These are phyloP conservation scores for Rhagoletis pomonella DNA, from an alignment of 1,140 invertebrate species.

Conservation along the genomic window DNA sequence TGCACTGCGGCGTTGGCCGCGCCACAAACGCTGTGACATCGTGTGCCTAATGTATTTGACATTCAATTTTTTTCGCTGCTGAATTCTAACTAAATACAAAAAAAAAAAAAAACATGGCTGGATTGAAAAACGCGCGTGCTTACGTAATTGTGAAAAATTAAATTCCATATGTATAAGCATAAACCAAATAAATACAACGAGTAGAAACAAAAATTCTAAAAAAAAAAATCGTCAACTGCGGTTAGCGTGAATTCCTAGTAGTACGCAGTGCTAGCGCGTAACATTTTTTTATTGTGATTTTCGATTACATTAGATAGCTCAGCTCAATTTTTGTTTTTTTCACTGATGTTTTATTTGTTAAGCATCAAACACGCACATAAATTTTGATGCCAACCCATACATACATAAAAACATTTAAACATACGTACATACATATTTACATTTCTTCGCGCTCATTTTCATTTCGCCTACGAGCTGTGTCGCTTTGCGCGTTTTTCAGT, in stretches of 20 bases:
- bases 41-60: conserved; percentile 60
- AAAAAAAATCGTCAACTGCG: neutral
- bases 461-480: neutral
- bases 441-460: conserved; percentile 3
- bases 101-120: neutral
- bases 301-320: conserved; percentile 13
- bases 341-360: neutral
- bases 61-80: conserved; percentile 58
- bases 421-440: neutral
- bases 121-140: conserved; percentile 56
- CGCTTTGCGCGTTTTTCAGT: neutral
- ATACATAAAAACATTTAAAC: neutral
- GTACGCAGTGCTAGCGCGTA: neutral
- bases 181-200: neutral
- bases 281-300: conserved; percentile 19
- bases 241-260: neutral
- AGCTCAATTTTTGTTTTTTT: neutral
- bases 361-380: conserved; percentile 43
- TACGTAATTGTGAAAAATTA: conserved; percentile 62
- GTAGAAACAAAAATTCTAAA: neutral
- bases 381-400: neutral
- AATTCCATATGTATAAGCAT: neutral
- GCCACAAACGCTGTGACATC: conserved; percentile 52
- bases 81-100: neutral
- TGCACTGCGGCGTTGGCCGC: conserved; percentile 33